Base-by-base conservation (phyloP, 2,797 vertebrate species). In the Micromesistius poutassou region DNA sequence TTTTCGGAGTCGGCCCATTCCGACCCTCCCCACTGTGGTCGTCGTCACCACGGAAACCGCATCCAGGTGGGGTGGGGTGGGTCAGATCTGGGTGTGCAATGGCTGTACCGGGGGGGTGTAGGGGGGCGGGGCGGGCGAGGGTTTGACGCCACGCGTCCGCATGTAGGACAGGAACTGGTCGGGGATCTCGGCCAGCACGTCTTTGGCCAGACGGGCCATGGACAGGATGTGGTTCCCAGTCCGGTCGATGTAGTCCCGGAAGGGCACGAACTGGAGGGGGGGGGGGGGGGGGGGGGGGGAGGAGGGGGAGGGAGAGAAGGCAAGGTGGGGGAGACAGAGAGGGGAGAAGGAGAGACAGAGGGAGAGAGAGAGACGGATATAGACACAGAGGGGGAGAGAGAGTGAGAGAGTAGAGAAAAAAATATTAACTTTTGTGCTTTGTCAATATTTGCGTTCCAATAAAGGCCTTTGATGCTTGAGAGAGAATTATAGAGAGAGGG, bases 121-220 rank as follows among this genome's bases (percentile, higher is more conserved):
- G 0, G 98, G 97, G 10, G 97, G 97, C 0, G 97, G 97, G 0
- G 97, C 96, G 0, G 98, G 97, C 0, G 91, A 95, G 2, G 98
- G 98, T 91, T 98, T 98, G 93, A 99, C 96, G 89, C 97, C 97
- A 30, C 96, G 94, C 92, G 96, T 97, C 85, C 94, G 94, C 97
- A 99, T 99, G 90, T 98, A 99, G 83, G 97, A 97, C 4, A 99
- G 95, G 87, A 99, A 98, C 91, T 99, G 98, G 89, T 99, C 97
- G 0, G 98, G 98, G 81, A 99, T 96, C 91, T 99, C 98, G 0
- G 97, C 98, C 81, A 99, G 84, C 36, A 99, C 97, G 38, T 99
- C 98, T 84, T 98, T 98, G 71, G 97, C 98, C 72, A 99, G 91
- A 36, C 97, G 94, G 36, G 97, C 98, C 97, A 99, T 99, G 91